Evolutionary conservation across 2,888 invertebrate species (phyloP).

Genomic region (Miltochrista miniata): DNA sequence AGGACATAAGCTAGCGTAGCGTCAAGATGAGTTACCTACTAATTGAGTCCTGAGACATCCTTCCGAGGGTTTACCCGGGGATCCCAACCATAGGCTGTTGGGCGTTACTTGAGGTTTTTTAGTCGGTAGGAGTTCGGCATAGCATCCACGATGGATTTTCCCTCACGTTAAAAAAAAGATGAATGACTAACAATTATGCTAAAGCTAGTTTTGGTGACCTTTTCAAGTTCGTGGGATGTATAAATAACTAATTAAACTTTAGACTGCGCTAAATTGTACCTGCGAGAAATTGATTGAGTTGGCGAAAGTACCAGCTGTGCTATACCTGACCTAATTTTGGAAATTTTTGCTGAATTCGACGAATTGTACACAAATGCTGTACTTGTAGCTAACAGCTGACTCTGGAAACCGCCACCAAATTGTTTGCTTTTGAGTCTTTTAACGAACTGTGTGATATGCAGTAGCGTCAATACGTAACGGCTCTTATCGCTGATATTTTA

Average conservation of each 20-base stretch:
- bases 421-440: conserved; percentile 19
- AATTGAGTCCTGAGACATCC: too few relatives aligned
- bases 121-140: too few relatives aligned
- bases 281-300: conserved; percentile 15
- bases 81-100: too few relatives aligned
- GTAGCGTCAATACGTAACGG: neutral
- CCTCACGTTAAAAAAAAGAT: too few relatives aligned
- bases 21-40: too few relatives aligned
- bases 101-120: too few relatives aligned
- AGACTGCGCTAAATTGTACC: too few relatives aligned
- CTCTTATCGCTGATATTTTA: neutral
- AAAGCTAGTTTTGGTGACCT: too few relatives aligned
- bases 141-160: too few relatives aligned
- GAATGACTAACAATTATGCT: too few relatives aligned
- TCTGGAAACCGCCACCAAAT: conserved; percentile 19
- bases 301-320: conserved; percentile 25
- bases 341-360: conserved; percentile 27
- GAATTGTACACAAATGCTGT: conserved; percentile 15
- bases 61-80: too few relatives aligned
- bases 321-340: conserved; percentile 28
- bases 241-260: too few relatives aligned
- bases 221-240: neutral
- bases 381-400: conserved; percentile 30
- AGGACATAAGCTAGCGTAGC: neutral
- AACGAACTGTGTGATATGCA: conserved; percentile 7